phyloP scores from a whole-genome alignment of 1,140 invertebrate genomes.

The Cyphomyrmex costatus region DNA sequence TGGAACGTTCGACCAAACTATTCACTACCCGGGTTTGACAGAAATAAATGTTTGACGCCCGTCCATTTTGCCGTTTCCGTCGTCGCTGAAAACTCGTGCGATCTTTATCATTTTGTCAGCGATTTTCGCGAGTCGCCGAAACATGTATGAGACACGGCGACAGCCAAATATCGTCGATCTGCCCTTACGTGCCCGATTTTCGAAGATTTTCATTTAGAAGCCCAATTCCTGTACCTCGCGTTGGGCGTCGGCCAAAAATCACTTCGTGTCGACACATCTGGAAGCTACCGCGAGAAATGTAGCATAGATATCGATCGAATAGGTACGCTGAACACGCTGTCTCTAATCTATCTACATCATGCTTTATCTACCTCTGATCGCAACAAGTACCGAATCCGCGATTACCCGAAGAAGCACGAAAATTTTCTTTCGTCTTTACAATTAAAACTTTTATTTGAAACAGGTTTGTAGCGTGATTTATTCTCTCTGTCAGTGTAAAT shows the following conservation, averaged over 20 bases:
- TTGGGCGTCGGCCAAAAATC: conserved; percentile 48
- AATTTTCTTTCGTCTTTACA: neutral
- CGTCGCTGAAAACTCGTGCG: neutral
- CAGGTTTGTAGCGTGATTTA: neutral
- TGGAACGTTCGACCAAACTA: neutral
- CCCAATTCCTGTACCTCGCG: conserved; percentile 5
- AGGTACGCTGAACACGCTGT: neutral
- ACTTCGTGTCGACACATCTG: conserved; percentile 40
- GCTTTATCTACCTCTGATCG: conserved; percentile 29
- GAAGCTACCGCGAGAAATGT: conserved; percentile 36
- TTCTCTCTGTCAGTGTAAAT: neutral
- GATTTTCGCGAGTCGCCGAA: neutral
- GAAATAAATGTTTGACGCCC: conserved; percentile 61
- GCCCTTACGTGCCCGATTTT: conserved; percentile 1
- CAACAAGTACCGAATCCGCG: conserved; percentile 35
- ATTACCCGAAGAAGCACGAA: neutral
- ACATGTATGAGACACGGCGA: too few relatives aligned
- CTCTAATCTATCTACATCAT: conserved; percentile 5
- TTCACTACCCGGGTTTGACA: conserved; percentile 5
- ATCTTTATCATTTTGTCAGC: neutral
- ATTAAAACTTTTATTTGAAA: neutral
- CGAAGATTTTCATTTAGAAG: conserved; percentile 33
- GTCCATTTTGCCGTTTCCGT: neutral
- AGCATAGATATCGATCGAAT: conserved; percentile 6
- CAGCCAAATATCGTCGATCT: conserved; percentile 21